Base-by-base conservation (phyloP, 2,797 vertebrate genomes). In the Spondyliosoma cantharus region DNA sequence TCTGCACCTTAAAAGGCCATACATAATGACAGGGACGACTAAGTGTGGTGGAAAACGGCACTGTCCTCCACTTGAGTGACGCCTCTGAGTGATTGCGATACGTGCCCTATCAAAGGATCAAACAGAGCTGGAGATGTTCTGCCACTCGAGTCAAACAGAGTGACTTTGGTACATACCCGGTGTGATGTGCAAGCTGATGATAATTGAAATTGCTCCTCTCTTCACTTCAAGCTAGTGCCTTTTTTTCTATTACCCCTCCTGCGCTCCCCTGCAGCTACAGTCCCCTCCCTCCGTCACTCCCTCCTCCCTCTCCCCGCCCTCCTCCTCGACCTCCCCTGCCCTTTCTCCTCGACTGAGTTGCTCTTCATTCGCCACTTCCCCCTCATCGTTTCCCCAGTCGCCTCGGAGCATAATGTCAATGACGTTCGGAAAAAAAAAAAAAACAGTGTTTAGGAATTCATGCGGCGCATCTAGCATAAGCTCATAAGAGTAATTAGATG, bases 401-500 rank as follows among this genome's bases (percentile, higher is more conserved):
- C 68, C 68, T 71, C 0, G 5, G 27, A 70, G 48, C 78, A 80
- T 85, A 82, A 75, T 87, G 79, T 71, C 81, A 78, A 54, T 81
- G 43, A 50, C 71, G 64, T 32, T 77, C 3, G 14, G 46, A 69
- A 8, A 37, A 37, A 37, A 37, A 37, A 4, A 37, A 29, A 29
- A 16, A 70, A 71, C 37, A 50, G 75, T 74, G 78, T 78, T 87
- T 78, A 79, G 71, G 81, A 89, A 90, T 86, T 32, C 85, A 81
- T 74, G 61, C 27, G 7, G 74, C 49, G 79, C 84, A 60, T 74
- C 77, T 54, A 62, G 70, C 70, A 65, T 80, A 80, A 85, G 76
- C 87, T 89, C 77, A 80, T 85, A 86, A 78, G 80, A 80, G 86
- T 90, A 88, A 92, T 91, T 91, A 87, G 75, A 89, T 86, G 81